Evolutionary conservation across 2,888 invertebrate species (phyloP).

Genomic region (Ochropleura leucogaster): DNA sequence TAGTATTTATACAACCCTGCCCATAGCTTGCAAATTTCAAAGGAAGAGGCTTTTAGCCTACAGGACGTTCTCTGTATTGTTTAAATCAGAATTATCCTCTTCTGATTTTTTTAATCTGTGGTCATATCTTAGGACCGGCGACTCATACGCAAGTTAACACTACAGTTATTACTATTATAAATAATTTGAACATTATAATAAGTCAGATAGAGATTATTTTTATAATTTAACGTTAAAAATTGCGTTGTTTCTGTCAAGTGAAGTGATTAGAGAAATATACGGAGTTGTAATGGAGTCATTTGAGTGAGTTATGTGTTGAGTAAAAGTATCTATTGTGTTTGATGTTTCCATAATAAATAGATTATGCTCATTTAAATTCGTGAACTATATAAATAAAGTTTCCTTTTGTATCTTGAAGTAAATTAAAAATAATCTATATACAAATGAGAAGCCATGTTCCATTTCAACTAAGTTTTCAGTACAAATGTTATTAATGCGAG

Average conservation of each 20-base stretch:
- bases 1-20: too few relatives aligned
- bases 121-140: not conserved
- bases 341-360: not conserved
- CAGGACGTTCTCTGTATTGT: too few relatives aligned
- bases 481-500: not conserved
- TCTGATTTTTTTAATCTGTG: conserved; percentile 18
- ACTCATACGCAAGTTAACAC: conserved; percentile 46
- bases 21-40: too few relatives aligned
- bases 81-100: not conserved
- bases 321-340: not conserved
- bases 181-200: conserved; percentile 48
- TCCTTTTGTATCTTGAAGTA: not conserved
- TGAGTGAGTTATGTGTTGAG: conserved; percentile 12
- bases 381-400: not conserved
- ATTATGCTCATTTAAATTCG: too few relatives aligned
- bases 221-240: conserved; percentile 46
- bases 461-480: too few relatives aligned
- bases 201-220: conserved; percentile 54
- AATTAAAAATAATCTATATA: too few relatives aligned
- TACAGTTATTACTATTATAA: conserved; percentile 57
- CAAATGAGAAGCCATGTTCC: too few relatives aligned
- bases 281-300: conserved; percentile 37
- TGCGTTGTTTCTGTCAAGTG: conserved; percentile 50
- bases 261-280: conserved; percentile 39
- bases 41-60: too few relatives aligned